A percentile compares a stretch with the other conserved stretches of the same genome.
Conservation (phyloP, 2,113 vertebrate genomes). For the Oreocharis arfaki region DNA sequence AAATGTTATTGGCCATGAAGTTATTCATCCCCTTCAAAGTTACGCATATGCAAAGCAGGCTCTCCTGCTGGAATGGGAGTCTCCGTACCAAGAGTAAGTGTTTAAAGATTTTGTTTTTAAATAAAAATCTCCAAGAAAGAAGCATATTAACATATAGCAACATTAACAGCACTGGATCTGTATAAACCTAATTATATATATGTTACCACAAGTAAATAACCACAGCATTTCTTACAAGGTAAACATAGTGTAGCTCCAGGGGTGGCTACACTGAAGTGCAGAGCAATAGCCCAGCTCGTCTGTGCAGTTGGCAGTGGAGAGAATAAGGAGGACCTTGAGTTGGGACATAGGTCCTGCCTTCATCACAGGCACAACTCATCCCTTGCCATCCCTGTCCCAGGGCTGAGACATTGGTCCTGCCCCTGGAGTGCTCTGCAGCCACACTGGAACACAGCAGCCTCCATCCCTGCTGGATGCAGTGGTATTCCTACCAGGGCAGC, state of each 20-base stretch:
- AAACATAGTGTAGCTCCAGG: not conserved
- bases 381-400: not conserved
- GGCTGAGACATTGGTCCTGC: not conserved
- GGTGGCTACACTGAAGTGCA: not conserved
- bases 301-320: not conserved
- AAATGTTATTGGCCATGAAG: constrained; percentile 64
- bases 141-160: not conserved
- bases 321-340: not conserved
- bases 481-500: not conserved
- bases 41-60: constrained; percentile 11
- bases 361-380: not conserved
- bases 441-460: not conserved
- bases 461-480: rapidly evolving
- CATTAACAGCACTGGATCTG: not conserved
- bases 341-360: not conserved
- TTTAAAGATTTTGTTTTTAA: not conserved
- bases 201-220: not conserved
- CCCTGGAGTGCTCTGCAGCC: not conserved
- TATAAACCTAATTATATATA: not conserved
- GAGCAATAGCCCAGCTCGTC: not conserved
- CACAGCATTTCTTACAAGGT: not conserved
- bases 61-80: not conserved
- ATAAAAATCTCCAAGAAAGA: not conserved
- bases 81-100: not conserved
- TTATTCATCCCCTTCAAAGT: constrained; percentile 52